Percentiles rank a stretch among this genome's conserved stretches.
Conservation (phyloP, 2,797 vertebrate genomes). For the Aphelocoma californica region DNA sequence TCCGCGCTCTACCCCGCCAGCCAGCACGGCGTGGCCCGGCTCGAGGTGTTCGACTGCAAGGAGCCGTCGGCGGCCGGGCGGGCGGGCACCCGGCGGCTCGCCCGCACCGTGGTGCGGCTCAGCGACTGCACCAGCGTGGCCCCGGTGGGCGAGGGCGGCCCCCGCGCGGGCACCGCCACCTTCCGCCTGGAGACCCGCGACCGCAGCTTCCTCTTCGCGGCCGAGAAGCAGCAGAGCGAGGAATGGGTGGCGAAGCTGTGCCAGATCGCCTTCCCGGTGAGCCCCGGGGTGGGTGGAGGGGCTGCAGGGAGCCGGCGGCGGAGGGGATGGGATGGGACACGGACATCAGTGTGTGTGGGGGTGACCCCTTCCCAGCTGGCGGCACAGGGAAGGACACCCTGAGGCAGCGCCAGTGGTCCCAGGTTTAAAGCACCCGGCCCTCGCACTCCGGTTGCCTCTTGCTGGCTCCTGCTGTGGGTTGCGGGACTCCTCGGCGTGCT, state of each 20-base stretch:
- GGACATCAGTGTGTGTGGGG: fast-evolving
- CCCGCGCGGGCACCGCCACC: conserved; percentile 4
- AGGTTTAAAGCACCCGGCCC: neutral
- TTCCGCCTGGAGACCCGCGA: conserved; percentile 67
- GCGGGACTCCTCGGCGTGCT: fast-evolving
- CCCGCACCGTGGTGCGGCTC: neutral
- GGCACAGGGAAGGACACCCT: fast-evolving
- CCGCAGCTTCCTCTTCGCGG: conserved; percentile 88
- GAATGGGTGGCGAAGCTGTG: conserved; percentile 93
- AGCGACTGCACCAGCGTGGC: conserved; percentile 26
- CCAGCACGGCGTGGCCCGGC: conserved; percentile 91
- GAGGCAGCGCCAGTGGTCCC: neutral
- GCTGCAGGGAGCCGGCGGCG: neutral
- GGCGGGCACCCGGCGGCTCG: neutral
- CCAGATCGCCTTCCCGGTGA: conserved; percentile 92
- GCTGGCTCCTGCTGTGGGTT: fast-evolving
- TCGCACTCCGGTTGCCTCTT: neutral
- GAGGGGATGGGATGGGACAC: neutral
- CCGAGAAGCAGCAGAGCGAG: conserved; percentile 76
- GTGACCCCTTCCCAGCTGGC: neutral
- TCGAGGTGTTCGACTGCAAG: conserved; percentile 91
- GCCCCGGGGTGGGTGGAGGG: neutral
- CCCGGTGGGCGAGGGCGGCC: neutral
- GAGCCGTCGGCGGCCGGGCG: conserved; percentile 35
- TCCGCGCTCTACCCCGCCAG: conserved; percentile 91